A percentile compares a stretch with the other conserved stretches of the same genome.
Evolutionary conservation across 2,888 invertebrate species (phyloP).

Genomic region (Lapara coniferarum): DNA sequence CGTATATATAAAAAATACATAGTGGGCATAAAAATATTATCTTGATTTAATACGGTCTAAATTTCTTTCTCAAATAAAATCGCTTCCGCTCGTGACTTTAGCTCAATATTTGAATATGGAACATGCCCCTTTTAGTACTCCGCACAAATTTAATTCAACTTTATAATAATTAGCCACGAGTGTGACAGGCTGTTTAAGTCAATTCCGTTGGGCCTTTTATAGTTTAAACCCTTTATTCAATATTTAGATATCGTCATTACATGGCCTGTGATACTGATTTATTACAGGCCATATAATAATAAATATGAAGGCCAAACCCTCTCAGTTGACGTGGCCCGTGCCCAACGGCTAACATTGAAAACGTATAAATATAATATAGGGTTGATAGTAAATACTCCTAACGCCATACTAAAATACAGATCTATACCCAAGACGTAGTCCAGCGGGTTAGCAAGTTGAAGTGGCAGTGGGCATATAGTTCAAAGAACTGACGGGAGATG

Average conservation of each 20-base stretch:
- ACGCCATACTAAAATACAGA: background rate
- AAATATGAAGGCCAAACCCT: too few relatives aligned
- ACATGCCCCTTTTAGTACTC: background rate
- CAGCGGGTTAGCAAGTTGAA: too few relatives aligned
- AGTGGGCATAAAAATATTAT: too few relatives aligned
- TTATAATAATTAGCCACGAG: slow-evolving; percentile 25
- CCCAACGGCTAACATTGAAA: too few relatives aligned
- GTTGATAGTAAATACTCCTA: too few relatives aligned
- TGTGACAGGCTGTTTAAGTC: slow-evolving; percentile 11
- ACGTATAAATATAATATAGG: too few relatives aligned
- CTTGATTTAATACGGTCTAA: background rate
- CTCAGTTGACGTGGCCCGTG: too few relatives aligned
- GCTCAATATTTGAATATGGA: slow-evolving; percentile 8
- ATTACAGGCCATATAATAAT: too few relatives aligned
- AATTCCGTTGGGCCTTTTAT: background rate
- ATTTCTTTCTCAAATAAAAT: background rate
- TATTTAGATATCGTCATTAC: background rate
- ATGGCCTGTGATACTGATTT: background rate
- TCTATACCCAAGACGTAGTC: too few relatives aligned
- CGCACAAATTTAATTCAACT: slow-evolving; percentile 15
- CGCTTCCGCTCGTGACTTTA: background rate
- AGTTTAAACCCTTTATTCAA: background rate
- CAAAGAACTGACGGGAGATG: too few relatives aligned
- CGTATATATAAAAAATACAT: too few relatives aligned
- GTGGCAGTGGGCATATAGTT: too few relatives aligned